Evolutionary conservation across 1,140 invertebrate species (phyloP).

Genomic region (Drosophila paulistorum): DNA sequence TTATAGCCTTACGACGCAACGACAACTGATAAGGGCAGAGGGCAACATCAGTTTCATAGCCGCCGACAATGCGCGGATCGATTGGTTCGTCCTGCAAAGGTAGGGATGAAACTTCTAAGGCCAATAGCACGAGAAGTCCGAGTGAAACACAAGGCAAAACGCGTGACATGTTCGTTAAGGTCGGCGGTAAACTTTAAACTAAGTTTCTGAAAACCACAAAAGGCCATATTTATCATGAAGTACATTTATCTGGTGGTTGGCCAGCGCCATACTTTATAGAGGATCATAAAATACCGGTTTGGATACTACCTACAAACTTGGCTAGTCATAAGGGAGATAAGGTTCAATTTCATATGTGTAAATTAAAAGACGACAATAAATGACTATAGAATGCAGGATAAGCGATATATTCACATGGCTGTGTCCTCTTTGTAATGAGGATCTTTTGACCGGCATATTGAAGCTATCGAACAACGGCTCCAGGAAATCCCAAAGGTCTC

Average conservation of each 20-base stretch:
- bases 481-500: too few relatives aligned
- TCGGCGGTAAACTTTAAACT: slow-evolving; percentile 27
- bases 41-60: slow-evolving; percentile 44
- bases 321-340: slow-evolving; percentile 13
- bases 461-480: too few relatives aligned
- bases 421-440: too few relatives aligned
- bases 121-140: slow-evolving; percentile 20
- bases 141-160: slow-evolving; percentile 19
- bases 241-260: slow-evolving; percentile 42
- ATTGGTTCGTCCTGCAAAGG: slow-evolving; percentile 41
- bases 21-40: slow-evolving; percentile 71
- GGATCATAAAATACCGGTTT: slow-evolving; percentile 49
- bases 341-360: too few relatives aligned
- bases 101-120: slow-evolving; percentile 10
- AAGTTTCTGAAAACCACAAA: slow-evolving; percentile 3
- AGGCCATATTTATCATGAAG: not conserved
- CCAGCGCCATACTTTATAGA: slow-evolving; percentile 25
- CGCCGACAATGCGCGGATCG: slow-evolving; percentile 70
- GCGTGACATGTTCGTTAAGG: slow-evolving; percentile 35
- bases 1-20: slow-evolving; percentile 59
- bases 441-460: too few relatives aligned
- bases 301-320: slow-evolving; percentile 42
- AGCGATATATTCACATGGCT: too few relatives aligned
- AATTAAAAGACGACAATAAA: too few relatives aligned
- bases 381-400: too few relatives aligned